Evolutionary conservation across 1,140 invertebrate species (phyloP).

Genomic region (Nasonia giraulti): DNA sequence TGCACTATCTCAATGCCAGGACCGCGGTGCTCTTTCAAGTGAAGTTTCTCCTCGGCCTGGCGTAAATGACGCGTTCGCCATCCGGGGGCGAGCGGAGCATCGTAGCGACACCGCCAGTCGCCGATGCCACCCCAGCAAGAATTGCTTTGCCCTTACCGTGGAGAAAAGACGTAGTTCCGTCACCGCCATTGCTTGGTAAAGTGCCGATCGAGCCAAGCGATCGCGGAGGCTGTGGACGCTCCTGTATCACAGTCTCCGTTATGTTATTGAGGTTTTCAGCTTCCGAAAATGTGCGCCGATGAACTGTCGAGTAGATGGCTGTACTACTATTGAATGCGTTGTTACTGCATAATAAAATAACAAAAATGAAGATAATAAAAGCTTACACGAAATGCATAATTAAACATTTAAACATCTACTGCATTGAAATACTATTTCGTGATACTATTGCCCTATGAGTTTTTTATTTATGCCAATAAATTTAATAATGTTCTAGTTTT

Average conservation of each 20-base stretch:
- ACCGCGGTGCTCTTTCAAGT: neutral
- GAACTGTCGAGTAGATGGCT: slow-evolving; percentile 45
- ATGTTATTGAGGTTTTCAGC: slow-evolving; percentile 62
- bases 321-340: slow-evolving; percentile 1
- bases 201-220: slow-evolving; percentile 47
- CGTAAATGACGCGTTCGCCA: slow-evolving; percentile 56
- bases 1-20: neutral
- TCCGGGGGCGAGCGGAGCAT: neutral
- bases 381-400: too few species aligned
- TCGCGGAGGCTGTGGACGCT: slow-evolving; percentile 53
- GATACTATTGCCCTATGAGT: too few species aligned
- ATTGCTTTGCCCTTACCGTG: slow-evolving; percentile 20
- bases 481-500: too few species aligned
- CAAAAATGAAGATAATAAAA: neutral
- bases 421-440: too few species aligned
- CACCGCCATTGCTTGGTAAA: slow-evolving; percentile 20
- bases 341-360: neutral
- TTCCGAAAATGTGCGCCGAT: slow-evolving; percentile 59
- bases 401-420: too few species aligned
- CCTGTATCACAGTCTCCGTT: slow-evolving; percentile 66
- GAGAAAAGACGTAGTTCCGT: slow-evolving; percentile 34
- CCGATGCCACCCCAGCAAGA: neutral
- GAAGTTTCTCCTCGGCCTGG: neutral
- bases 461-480: neutral
- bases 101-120: neutral